A percentile compares a stretch with the other conserved stretches of the same genome.
Conservation (phyloP, 2,113 vertebrate genomes). For the Nothoprocta perdicaria region DNA sequence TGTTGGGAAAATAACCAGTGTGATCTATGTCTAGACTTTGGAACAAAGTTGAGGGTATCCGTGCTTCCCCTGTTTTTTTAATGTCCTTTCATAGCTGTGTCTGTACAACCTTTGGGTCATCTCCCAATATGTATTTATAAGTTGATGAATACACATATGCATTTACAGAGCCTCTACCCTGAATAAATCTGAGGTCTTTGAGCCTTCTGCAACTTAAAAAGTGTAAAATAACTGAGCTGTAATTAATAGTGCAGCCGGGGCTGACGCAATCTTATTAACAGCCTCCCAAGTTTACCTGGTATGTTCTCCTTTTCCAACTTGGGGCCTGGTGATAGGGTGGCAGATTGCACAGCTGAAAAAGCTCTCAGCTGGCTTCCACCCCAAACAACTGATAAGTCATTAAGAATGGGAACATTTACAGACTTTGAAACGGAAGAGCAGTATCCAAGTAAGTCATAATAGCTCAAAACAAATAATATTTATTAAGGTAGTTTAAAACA, state of each 20-base stretch:
- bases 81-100: background rate
- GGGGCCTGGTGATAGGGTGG: accelerated
- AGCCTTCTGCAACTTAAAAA: background rate
- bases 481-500: accelerated
- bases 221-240: background rate
- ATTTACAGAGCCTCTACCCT: background rate
- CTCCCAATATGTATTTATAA: background rate
- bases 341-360: background rate
- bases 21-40: background rate
- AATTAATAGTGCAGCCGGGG: background rate
- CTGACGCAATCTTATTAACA: background rate
- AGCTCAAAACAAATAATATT: background rate
- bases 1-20: background rate
- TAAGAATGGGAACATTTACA: background rate
- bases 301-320: background rate
- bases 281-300: background rate
- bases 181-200: background rate
- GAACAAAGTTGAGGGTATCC: background rate
- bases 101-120: background rate
- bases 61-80: background rate
- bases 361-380: background rate
- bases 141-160: background rate
- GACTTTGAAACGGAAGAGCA: background rate
- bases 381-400: accelerated
- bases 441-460: background rate